Conservation (phyloP, 2,888 invertebrate genomes). For the Leptinotarsa rubiginosa region DNA sequence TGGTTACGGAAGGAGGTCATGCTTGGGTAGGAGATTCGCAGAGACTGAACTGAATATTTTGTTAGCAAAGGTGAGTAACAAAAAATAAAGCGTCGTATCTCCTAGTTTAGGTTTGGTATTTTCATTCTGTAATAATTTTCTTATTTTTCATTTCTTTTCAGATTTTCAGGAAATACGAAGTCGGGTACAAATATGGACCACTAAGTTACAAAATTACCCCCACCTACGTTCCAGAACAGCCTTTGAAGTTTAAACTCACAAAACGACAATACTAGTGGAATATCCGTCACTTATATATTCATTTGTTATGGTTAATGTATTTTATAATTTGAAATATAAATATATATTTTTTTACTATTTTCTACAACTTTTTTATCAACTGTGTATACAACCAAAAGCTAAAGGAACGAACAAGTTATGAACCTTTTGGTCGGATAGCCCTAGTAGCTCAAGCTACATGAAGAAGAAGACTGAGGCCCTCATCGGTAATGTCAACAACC, state of each 20-base stretch:
- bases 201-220: slow-evolving; percentile 79
- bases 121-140: not conserved
- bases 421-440: too few relatives aligned
- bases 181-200: slow-evolving; percentile 76
- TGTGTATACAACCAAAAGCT: too few relatives aligned
- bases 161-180: slow-evolving; percentile 78
- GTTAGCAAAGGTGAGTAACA: slow-evolving; percentile 73
- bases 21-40: slow-evolving; percentile 83
- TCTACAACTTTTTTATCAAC: too few relatives aligned
- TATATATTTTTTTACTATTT: not conserved
- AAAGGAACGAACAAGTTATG: too few relatives aligned
- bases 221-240: slow-evolving; percentile 79
- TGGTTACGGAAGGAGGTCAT: slow-evolving; percentile 82
- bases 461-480: too few relatives aligned
- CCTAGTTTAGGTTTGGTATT: not conserved
- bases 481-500: too few relatives aligned
- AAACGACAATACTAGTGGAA: slow-evolving; percentile 35
- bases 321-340: not conserved
- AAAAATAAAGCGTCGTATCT: not conserved
- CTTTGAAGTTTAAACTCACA: slow-evolving; percentile 75
- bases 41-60: slow-evolving; percentile 82
- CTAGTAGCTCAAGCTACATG: too few relatives aligned
- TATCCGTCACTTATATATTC: not conserved
- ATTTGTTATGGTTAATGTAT: not conserved
- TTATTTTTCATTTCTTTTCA: slow-evolving; percentile 63